Base-by-base conservation (phyloP, 2,797 vertebrate genomes). In the Lycodopsis pacificus region DNA sequence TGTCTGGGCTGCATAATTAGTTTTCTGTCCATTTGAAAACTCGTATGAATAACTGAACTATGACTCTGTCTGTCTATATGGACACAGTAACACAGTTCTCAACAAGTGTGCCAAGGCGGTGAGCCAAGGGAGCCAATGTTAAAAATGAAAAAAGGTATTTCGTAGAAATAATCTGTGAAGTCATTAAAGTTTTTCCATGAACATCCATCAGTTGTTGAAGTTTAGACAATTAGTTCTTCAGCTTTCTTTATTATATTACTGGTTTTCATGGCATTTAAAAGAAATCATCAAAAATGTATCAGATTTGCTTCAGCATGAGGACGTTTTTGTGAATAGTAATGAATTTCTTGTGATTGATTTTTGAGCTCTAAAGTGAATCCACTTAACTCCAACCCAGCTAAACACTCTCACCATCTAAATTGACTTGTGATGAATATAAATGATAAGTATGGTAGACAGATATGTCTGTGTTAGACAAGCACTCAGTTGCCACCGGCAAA, bases 1-100 rank as follows among this genome's bases (percentile, higher is more conserved):
- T 79, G 83, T 88, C 86, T 86, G 84, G 61, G 66, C 83, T 54
- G 65, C 73, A 74, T 85, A 78, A 91, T 90, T 88, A 87, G 77
- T 44, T 62, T 73, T 65, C 74, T 84, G 83, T 85, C 80, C 79
- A 85, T 83, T 68, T 57, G 49, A 73, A 76, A 84, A 85, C 57
- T 63, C 72, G 69, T 32, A 62, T 76, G 77, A 86, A 84, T 78
- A 82, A 78, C 72, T 67, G 51, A 86, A 86, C 71, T 61, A 69
- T 86, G 82, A 72, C 81, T 83, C 65, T 63, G 48, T 64, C 64
- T 66, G 65, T 79, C 59, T 57, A 30, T 30, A 25, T 62, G 54
- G 76, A 84, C 42, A 44, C 3, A 65, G 65, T 2, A 59, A 57
- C 4, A 53, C n/a, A 9, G 61, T 22, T 79, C 53, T 49, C 53